Percentiles rank a stretch among this genome's conserved stretches.
Conservation (phyloP, 2,888 invertebrate genomes). For the Dynastes tityus region DNA sequence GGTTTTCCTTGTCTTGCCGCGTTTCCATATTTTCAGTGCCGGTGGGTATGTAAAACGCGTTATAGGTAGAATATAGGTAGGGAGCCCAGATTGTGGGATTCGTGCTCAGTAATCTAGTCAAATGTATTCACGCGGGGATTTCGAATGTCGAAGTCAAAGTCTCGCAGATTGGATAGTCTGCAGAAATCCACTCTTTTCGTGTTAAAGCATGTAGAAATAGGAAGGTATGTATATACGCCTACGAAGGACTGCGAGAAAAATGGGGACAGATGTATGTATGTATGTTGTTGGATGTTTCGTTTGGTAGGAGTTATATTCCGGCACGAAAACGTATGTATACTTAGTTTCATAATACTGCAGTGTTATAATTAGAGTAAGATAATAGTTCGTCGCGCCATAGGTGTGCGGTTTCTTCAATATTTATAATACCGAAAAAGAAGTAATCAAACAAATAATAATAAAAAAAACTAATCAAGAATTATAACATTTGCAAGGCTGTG, state of each 20-base stretch:
- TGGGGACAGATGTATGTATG: neutral
- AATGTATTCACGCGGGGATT: constrained; percentile 56
- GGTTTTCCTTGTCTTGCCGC: constrained; percentile 25
- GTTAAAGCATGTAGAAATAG: constrained; percentile 45
- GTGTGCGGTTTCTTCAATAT: too few relatives aligned
- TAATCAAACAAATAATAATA: too few relatives aligned
- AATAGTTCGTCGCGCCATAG: too few relatives aligned
- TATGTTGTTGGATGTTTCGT: constrained; percentile 9
- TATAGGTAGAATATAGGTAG: constrained; percentile 47
- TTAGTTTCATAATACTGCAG: too few relatives aligned
- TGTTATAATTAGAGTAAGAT: too few relatives aligned
- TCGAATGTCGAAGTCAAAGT: constrained; percentile 53
- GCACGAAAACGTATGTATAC: too few relatives aligned
- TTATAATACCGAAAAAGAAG: too few relatives aligned
- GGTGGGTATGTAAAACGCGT: constrained; percentile 51
- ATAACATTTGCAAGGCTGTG: too few relatives aligned
- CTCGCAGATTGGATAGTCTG: constrained; percentile 48
- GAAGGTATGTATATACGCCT: constrained; percentile 10
- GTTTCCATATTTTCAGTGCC: constrained; percentile 44
- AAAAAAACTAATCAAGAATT: too few relatives aligned
- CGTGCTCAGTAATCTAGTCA: constrained; percentile 55
- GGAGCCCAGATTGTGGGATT: constrained; percentile 53
- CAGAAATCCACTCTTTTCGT: constrained; percentile 45
- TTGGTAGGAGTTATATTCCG: neutral
- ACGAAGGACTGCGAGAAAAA: constrained; percentile 1